phyloP scores from a whole-genome alignment of 2,888 invertebrate species.

The Microctonus hyperodae region DNA sequence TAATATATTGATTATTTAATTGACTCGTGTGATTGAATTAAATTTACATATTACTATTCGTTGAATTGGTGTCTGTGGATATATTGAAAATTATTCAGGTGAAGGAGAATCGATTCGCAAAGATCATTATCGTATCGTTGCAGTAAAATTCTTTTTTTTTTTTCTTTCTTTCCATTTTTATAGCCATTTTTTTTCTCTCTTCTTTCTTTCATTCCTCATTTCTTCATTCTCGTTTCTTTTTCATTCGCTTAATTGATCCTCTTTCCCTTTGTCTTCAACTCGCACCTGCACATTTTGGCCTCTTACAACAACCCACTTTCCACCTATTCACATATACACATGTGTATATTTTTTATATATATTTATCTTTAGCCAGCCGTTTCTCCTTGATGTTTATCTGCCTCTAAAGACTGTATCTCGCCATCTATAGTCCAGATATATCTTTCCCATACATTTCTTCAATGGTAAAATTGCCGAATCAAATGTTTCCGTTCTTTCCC shows the following conservation, averaged over 20 bases:
- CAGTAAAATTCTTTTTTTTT: background rate
- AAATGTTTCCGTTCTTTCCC: constrained; percentile 17
- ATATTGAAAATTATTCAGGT: constrained; percentile 12
- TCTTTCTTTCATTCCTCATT: background rate
- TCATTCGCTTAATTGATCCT: constrained; percentile 27
- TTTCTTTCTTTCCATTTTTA: background rate
- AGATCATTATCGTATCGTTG: background rate
- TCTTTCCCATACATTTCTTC: background rate
- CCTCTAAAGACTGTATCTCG: constrained; percentile 9
- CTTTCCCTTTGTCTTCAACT: constrained; percentile 20
- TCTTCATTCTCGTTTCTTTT: constrained; percentile 8
- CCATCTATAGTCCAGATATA: constrained; percentile 11
- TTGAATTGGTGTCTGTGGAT: background rate
- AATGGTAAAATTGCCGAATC: constrained; percentile 20
- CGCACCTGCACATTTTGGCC: constrained; percentile 27
- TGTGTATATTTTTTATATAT: too few relatives aligned
- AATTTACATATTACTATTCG: constrained; percentile 12
- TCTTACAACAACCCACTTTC: constrained; percentile 10
- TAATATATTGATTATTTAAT: constrained; percentile 12
- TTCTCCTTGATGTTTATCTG: constrained; percentile 19
- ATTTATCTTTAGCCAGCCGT: background rate
- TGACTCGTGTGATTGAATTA: constrained; percentile 13
- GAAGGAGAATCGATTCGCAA: background rate
- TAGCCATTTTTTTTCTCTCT: background rate
- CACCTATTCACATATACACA: constrained; percentile 12